Conservation (phyloP, 2,888 invertebrate species). For the Nycteola revayana region DNA sequence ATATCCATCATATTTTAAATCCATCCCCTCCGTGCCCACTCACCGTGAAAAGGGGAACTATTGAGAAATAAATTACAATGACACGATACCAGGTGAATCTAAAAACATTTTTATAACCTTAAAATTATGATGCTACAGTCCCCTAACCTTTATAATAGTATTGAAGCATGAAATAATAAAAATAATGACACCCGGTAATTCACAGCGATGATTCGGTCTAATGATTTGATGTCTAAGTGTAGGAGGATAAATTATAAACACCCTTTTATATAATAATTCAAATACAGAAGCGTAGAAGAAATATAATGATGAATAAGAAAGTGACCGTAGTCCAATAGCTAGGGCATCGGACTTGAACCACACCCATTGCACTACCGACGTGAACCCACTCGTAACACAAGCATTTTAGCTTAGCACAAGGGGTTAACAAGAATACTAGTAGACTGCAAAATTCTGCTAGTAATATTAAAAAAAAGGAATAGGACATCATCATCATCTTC, state of each 20-base stretch:
- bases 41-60: slow-evolving; percentile 33
- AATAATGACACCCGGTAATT: slow-evolving; percentile 35
- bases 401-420: no score
- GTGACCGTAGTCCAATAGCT: no score
- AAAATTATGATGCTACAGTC: slow-evolving; percentile 26
- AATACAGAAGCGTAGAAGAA: no score
- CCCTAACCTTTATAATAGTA: slow-evolving; percentile 25
- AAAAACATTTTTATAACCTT: slow-evolving; percentile 35
- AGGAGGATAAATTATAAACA: slow-evolving; percentile 31
- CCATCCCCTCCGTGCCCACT: slow-evolving; percentile 15
- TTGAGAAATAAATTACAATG: slow-evolving; percentile 30
- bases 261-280: no score
- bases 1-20: slow-evolving; percentile 17
- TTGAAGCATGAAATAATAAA: slow-evolving; percentile 32
- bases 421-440: no score
- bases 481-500: no score
- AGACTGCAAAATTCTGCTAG: no score
- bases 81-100: slow-evolving; percentile 20
- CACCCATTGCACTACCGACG: no score
- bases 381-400: no score
- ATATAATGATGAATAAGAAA: no score
- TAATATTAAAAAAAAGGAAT: no score
- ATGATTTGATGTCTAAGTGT: slow-evolving; percentile 34
- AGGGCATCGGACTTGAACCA: no score
- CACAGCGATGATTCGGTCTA: slow-evolving; percentile 39